phyloP scores from a whole-genome alignment of 2,888 invertebrate genomes.

The Nemoura dubitans region DNA sequence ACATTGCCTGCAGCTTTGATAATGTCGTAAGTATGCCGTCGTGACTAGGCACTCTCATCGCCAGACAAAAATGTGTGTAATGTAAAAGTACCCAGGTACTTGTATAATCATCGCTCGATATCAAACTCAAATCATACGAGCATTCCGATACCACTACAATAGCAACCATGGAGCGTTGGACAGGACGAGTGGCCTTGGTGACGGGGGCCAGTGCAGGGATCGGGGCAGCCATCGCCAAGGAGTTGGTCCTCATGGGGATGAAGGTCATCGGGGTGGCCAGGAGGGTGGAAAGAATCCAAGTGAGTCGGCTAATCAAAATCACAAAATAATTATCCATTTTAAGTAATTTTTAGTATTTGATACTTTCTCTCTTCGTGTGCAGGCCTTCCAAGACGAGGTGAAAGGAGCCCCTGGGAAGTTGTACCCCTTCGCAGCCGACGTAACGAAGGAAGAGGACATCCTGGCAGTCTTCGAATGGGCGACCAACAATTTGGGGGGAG shows the following conservation, averaged over 20 bases:
- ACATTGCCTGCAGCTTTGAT: too few species aligned
- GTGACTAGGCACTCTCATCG: too few species aligned
- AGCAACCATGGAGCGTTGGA: constrained; percentile 54
- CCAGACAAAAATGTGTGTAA: too few species aligned
- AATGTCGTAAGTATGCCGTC: too few species aligned
- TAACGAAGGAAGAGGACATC: constrained; percentile 57
- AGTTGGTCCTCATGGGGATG: constrained; percentile 59
- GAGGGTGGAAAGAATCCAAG: constrained; percentile 61
- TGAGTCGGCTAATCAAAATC: too few species aligned
- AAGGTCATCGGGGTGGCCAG: constrained; percentile 67
- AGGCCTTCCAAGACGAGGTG: constrained; percentile 51
- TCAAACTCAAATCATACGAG: too few species aligned
- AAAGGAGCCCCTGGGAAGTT: constrained; percentile 48
- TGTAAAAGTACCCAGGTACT: too few species aligned
- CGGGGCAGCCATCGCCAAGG: constrained; percentile 59
- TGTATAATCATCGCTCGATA: too few species aligned
- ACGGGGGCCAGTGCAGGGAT: constrained; percentile 63
- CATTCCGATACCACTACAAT: too few species aligned
- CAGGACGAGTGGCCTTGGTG: constrained; percentile 56
- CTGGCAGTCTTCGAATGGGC: constrained; percentile 56
- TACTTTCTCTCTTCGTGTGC: neutral
- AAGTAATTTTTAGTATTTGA: neutral
- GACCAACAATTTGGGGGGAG: constrained; percentile 56
- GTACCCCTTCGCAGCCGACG: constrained; percentile 57
- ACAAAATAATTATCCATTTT: neutral